Base-by-base conservation (phyloP, 1,140 invertebrate species). In the Neodiprion lecontei region DNA sequence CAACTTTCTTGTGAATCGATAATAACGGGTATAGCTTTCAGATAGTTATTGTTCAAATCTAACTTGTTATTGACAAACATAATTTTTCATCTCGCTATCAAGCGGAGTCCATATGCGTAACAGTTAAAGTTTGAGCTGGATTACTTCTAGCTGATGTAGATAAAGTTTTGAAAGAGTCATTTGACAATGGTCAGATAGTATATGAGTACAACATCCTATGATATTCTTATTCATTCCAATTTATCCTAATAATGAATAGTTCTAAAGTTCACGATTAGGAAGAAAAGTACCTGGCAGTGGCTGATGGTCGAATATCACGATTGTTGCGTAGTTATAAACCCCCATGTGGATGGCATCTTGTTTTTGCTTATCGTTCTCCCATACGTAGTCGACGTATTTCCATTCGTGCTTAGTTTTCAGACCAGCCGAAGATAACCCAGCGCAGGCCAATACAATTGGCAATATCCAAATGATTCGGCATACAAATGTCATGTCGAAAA, bases 371-470 rank as follows among this genome's bases (percentile, higher is more conserved):
- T 68, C 12, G 11, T 74, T 75, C 3, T 49, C 7, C 72, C 72
- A 79, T 11, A 21, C 65, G 14, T 74, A 79, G 67, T 79, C 73
- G 10, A 79, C 68, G 69, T 76, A 78, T 70, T 75, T 79, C 76
- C 78, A 79, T 17, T 77, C 61, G 40, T 65, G 72, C n/a, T 50
- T 67, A 17, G 67, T 47, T n/a, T 72, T 67, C 49, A 72, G 47
- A n/a, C 66, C 66, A 11, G 11, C 53, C 11, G n/a, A 17, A 3
- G 10, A 21, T 9, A 50, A 69, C 3, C 21, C 68, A 66, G 7
- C 61, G 61, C 14, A 66, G 1, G 28, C 28, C 28, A 40, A 40
- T 40, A 40, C 5, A 40, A 40, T 40, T 5, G 28, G 14, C 14
- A 47, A 12, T 4, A 47, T 28, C 21, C 21, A 69, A 73, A 12